Evolutionary conservation across 2,797 vertebrate species (phyloP).

Genomic region (Capromys pilorides): DNA sequence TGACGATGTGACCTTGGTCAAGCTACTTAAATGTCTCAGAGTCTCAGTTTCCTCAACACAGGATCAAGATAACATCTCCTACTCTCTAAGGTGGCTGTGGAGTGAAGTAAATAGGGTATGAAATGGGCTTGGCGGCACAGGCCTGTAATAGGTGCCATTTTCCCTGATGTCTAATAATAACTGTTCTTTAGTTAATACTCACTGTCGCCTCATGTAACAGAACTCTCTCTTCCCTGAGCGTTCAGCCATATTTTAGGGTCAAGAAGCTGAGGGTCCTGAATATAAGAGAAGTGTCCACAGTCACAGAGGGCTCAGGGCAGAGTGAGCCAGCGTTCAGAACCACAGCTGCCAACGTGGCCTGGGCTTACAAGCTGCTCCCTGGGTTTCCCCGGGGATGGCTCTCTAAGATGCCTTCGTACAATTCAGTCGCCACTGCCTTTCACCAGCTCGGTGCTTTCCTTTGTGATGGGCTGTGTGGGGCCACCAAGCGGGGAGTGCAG

Average conservation of each 20-base stretch:
- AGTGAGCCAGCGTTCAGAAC: not conserved
- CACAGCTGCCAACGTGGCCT: not conserved
- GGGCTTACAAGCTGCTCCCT: not conserved
- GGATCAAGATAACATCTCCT: not conserved
- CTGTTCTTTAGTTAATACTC: not conserved
- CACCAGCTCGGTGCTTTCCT: not conserved
- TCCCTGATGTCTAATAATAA: not conserved
- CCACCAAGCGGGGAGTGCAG: not conserved
- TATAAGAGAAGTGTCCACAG: not conserved
- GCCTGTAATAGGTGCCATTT: not conserved
- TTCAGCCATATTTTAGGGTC: not conserved
- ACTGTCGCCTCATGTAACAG: not conserved
- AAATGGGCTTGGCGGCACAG: not conserved
- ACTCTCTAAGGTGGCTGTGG: not conserved
- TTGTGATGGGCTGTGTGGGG: not conserved
- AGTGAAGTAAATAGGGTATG: not conserved
- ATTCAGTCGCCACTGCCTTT: not conserved
- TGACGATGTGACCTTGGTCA: not conserved
- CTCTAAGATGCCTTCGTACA: not conserved
- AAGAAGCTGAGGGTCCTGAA: not conserved
- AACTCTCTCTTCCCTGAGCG: not conserved
- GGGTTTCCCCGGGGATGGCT: not conserved
- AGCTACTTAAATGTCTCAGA: conserved; percentile 18
- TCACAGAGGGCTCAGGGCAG: not conserved
- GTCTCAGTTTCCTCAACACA: not conserved